Conservation (phyloP, 2,113 vertebrate species). For the Cyprinodon tularosa region DNA sequence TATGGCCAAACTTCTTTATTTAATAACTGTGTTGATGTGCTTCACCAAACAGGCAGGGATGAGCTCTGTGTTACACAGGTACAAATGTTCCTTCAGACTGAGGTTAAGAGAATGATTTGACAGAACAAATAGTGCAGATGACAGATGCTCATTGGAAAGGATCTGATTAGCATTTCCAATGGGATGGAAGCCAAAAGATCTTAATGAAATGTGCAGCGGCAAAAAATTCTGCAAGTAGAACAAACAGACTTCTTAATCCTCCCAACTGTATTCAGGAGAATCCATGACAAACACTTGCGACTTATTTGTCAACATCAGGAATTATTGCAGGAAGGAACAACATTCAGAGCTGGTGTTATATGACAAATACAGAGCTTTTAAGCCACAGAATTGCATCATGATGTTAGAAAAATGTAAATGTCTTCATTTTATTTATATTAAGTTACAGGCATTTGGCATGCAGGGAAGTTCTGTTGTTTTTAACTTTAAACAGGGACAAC, state of each 20-base stretch:
- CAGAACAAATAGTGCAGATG: conserved; percentile 35
- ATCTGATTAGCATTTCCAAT: conserved; percentile 42
- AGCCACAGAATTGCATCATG: background rate
- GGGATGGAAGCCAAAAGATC: conserved; percentile 37
- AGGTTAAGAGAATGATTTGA: conserved; percentile 50
- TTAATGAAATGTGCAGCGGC: conserved; percentile 36
- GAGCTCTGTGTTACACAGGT: conserved; percentile 32
- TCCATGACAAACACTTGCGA: conserved; percentile 20
- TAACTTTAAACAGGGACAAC: too few species aligned
- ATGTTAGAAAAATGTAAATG: too few species aligned
- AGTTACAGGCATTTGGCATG: too few species aligned
- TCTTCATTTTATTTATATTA: too few species aligned
- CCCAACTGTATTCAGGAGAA: conserved; percentile 31
- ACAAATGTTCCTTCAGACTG: conserved; percentile 11
- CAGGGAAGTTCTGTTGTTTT: too few species aligned
- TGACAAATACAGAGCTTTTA: background rate
- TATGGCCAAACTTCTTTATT: conserved; percentile 46
- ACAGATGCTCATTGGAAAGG: conserved; percentile 49
- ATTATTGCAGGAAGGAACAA: conserved; percentile 8
- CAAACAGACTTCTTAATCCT: conserved; percentile 36
- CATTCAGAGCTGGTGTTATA: background rate
- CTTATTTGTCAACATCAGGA: conserved; percentile 23
- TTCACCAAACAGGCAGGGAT: conserved; percentile 21
- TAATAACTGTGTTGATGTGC: conserved; percentile 48
- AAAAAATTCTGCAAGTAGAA: conserved; percentile 17